Conservation (phyloP, 2,888 invertebrate species). For the Melipona bicolor region DNA sequence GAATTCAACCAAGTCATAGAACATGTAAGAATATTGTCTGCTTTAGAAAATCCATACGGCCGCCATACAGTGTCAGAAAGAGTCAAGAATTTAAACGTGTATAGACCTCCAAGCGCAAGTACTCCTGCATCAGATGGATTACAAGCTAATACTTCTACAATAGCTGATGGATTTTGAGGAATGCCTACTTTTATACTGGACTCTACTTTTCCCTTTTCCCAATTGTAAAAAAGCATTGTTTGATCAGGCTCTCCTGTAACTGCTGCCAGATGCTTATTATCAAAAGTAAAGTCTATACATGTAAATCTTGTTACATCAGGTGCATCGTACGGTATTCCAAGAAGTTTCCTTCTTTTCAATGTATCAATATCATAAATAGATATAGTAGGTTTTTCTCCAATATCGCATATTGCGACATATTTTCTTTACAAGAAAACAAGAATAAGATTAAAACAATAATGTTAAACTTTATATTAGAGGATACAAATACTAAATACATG, state of each 20-base stretch:
- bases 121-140: conserved; percentile 92
- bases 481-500: background rate
- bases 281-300: conserved; percentile 91
- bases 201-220: conserved; percentile 93
- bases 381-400: conserved; percentile 88
- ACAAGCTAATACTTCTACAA: conserved; percentile 89
- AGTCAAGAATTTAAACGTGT: conserved; percentile 90
- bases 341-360: conserved; percentile 88
- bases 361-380: conserved; percentile 90
- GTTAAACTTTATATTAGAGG: background rate
- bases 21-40: conserved; percentile 90
- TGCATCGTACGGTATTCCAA: conserved; percentile 87
- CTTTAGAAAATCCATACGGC: conserved; percentile 93
- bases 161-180: conserved; percentile 88
- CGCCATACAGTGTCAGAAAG: conserved; percentile 92
- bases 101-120: conserved; percentile 88
- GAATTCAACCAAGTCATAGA: conserved; percentile 93
- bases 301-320: conserved; percentile 88
- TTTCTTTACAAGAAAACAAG: conserved; percentile 83
- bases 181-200: conserved; percentile 90
- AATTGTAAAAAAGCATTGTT: conserved; percentile 91
- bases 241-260: conserved; percentile 94
- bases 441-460: conserved; percentile 5
- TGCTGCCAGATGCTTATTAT: conserved; percentile 92
- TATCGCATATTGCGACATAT: conserved; percentile 88